Conservation (phyloP, 2,888 invertebrate species). For the Agrochola litura region DNA sequence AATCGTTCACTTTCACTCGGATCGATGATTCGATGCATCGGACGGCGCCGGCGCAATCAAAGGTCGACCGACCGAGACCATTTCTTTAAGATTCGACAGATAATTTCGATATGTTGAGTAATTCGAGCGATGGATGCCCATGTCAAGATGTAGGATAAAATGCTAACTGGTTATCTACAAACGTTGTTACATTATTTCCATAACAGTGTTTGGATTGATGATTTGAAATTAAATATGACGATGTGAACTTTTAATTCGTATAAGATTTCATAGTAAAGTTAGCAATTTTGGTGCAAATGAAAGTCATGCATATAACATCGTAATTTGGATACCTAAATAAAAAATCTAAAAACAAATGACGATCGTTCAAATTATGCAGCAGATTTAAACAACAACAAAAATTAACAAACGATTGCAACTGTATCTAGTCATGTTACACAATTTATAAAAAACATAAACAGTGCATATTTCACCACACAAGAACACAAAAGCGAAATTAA, state of each 20-base stretch:
- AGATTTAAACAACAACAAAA: not conserved
- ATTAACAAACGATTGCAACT: too few species aligned
- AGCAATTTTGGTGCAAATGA: not conserved
- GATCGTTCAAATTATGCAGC: not conserved
- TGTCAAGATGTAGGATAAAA: slow-evolving; percentile 44
- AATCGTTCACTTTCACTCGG: slow-evolving; percentile 86
- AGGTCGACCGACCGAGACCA: slow-evolving; percentile 75
- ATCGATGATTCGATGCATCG: slow-evolving; percentile 79
- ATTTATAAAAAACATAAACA: not conserved
- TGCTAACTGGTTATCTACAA: slow-evolving; percentile 36
- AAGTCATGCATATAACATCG: not conserved
- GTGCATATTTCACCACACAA: slow-evolving; percentile 14
- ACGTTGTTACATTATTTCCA: slow-evolving; percentile 1
- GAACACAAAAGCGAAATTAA: slow-evolving; percentile 57
- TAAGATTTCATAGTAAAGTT: not conserved
- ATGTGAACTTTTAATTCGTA: not conserved
- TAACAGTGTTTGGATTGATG: not conserved
- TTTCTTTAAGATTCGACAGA: slow-evolving; percentile 71
- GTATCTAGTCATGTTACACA: not conserved
- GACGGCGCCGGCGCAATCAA: slow-evolving; percentile 75
- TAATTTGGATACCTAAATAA: not conserved
- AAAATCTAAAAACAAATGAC: not conserved
- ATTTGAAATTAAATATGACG: not conserved
- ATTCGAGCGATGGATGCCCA: slow-evolving; percentile 34
- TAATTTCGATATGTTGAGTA: slow-evolving; percentile 58